These are phyloP conservation scores for Crax fasciolata DNA, from an alignment of 2,797 vertebrate species.

Conservation along the genomic window DNA sequence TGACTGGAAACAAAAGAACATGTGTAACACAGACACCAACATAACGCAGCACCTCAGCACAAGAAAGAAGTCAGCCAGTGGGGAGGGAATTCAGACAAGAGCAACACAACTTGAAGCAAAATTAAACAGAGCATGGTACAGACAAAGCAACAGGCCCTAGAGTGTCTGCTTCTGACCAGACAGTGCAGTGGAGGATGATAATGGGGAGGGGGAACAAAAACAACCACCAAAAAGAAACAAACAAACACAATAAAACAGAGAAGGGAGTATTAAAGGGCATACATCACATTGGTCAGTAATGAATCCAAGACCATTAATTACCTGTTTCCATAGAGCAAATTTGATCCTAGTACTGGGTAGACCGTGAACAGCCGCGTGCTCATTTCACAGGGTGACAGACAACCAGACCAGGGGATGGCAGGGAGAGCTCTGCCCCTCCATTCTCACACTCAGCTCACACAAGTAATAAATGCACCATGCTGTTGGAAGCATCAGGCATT, in stretches of 20 bases:
- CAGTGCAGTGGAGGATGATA: background rate
- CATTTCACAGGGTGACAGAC: background rate
- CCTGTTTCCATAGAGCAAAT: background rate
- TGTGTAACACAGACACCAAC: background rate
- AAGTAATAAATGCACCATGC: background rate
- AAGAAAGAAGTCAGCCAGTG: background rate
- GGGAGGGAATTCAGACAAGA: background rate
- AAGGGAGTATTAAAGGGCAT: background rate
- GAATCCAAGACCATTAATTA: background rate
- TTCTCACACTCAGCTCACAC: background rate
- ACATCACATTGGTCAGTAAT: background rate
- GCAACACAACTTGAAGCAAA: background rate
- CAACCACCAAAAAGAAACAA: background rate
- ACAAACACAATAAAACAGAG: background rate
- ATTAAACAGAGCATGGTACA: background rate
- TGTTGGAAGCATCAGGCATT: background rate
- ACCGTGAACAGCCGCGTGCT: background rate
- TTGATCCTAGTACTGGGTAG: background rate
- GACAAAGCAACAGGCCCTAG: background rate
- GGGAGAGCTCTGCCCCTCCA: background rate
- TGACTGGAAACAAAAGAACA: conserved; percentile 83
- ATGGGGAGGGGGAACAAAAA: accelerated
- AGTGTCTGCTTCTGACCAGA: background rate
- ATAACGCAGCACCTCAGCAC: background rate
- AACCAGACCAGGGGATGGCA: background rate